Evolutionary conservation across 2,797 vertebrate species (phyloP), one percentile per base, ranked within the genome.

Genomic region (Novumbra hubbsi): DNA sequence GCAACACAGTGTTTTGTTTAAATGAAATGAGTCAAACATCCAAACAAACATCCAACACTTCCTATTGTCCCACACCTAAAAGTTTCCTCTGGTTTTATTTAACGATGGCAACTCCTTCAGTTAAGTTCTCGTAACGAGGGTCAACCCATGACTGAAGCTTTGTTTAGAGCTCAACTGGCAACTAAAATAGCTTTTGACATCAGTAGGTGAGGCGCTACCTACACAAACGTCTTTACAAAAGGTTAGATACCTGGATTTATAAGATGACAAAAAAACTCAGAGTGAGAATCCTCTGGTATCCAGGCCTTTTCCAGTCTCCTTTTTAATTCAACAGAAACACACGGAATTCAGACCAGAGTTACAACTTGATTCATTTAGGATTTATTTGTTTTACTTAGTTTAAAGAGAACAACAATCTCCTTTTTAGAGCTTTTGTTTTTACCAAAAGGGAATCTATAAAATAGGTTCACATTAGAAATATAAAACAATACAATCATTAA

Each of bases 321-420:
- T 55, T 55, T 55, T 55, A 45, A 45, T 4, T 16, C 48, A 2
- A 8, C 50, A 52, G 19, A 52, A 52, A 52, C 1, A 52, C 50
- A 52, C 1, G 11, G 8, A 57, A 57, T 57, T 70, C 72, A 52
- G 69, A 41, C 70, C 17, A 24, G 16, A n/a, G 1, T 21, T 88
- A 90, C 88, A 91, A 77, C 87, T 73, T 88, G 83, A 91, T 91
- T 94, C 92, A 94, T 93, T 94, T 93, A 91, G 85, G 81, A 87
- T 93, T 86, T 55, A 84, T 90, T 94, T 92, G 88, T 57, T 52
- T 57, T 21, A 92, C 91, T 94, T 91, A 92, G 93, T 93, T 93
- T 17, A 52, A 52, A 52, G 92, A 90, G 84, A 87, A 70, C 88
- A 88, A 90, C 92, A 93, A 93, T 91, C 86, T 93, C 92, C 89